Evolutionary conservation across 2,888 invertebrate species (phyloP).

Genomic region (Argyresthia goedartella): DNA sequence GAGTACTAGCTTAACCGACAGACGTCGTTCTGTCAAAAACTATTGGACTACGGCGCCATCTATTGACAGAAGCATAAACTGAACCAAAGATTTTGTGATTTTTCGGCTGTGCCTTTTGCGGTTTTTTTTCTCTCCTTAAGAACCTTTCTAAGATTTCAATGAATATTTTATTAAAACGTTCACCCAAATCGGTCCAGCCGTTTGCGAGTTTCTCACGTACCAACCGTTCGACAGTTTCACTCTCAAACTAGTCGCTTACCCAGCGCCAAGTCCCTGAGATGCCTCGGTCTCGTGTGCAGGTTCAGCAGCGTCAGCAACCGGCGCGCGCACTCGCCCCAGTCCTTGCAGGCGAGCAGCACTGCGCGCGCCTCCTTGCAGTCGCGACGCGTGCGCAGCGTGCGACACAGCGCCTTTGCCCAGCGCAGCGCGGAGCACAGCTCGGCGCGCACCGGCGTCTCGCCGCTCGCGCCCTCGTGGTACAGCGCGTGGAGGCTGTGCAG

Average conservation of each 20-base stretch:
- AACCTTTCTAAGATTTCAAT: no score
- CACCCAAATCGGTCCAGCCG: no score
- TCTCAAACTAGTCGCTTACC: slow-evolving; percentile 45
- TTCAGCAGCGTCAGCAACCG: slow-evolving; percentile 89
- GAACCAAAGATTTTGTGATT: no score
- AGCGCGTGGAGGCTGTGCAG: slow-evolving; percentile 92
- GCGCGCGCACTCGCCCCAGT: slow-evolving; percentile 89
- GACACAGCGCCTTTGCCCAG: slow-evolving; percentile 79
- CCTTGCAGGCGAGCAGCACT: slow-evolving; percentile 80
- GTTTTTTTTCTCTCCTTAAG: no score
- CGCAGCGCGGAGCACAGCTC: slow-evolving; percentile 88
- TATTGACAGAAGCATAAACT: no score
- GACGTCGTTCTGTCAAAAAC: no score
- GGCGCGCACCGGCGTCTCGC: slow-evolving; percentile 87
- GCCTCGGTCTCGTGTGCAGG: slow-evolving; percentile 85
- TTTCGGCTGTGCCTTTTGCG: no score
- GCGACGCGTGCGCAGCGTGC: slow-evolving; percentile 77
- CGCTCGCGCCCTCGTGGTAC: slow-evolving; percentile 86
- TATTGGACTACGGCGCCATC: no score
- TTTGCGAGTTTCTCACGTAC: no score
- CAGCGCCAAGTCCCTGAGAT: slow-evolving; percentile 83
- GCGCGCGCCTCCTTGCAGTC: slow-evolving; percentile 77
- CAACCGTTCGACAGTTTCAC: no score
- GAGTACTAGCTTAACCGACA: no score
- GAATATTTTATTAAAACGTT: no score